These are phyloP conservation scores for Hippocampus kuda DNA, from an alignment of 2,797 vertebrate genomes.

Conservation along the genomic window DNA sequence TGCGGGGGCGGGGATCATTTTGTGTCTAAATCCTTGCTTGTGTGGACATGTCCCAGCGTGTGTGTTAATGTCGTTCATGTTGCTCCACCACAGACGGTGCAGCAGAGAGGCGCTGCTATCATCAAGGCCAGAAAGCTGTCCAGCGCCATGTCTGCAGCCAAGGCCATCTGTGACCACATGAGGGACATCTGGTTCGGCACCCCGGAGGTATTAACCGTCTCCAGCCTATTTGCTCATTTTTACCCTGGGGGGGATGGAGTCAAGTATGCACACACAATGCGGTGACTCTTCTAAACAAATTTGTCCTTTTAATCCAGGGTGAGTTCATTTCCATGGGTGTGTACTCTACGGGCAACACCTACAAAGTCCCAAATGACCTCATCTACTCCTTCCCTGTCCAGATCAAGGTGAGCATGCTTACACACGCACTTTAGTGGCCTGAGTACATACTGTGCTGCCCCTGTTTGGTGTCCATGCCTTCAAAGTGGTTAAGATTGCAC, in stretches of 20 bases:
- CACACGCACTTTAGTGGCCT: neutral
- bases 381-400: constrained; percentile 92
- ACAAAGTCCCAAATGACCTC: constrained; percentile 79
- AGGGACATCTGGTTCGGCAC: constrained; percentile 90
- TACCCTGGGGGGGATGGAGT: neutral
- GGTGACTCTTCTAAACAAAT: neutral
- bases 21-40: neutral
- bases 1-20: neutral
- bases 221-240: neutral
- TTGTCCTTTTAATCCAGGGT: constrained; percentile 57
- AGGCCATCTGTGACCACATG: constrained; percentile 92
- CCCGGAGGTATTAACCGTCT: constrained; percentile 64
- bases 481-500: too few species aligned
- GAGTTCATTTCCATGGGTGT: constrained; percentile 94
- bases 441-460: too few species aligned
- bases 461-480: too few species aligned
- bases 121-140: constrained; percentile 92
- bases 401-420: constrained; percentile 74
- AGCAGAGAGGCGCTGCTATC: constrained; percentile 85
- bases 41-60: neutral
- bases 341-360: constrained; percentile 84
- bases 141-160: constrained; percentile 93
- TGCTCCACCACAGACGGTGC: constrained; percentile 71
- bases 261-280: neutral
- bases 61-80: neutral